A percentile compares a stretch with the other conserved stretches of the same genome.
Conservation (phyloP, 2,888 invertebrate genomes). For the Cheilosia scutellata region DNA sequence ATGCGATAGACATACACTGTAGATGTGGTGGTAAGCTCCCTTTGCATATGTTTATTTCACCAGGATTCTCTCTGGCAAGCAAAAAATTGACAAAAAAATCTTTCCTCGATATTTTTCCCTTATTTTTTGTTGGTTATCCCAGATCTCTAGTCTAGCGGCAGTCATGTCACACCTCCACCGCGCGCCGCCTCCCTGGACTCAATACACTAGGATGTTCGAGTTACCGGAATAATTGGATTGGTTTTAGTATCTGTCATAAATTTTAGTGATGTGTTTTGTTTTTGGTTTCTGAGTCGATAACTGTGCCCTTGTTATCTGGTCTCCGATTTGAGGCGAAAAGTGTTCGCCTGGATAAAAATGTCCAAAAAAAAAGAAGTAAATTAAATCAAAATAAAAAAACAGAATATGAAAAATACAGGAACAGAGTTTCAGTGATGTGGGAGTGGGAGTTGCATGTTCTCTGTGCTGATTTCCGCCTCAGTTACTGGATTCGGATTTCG, state of each 20-base stretch:
- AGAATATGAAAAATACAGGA: not conserved
- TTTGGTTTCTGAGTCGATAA: conserved; percentile 61
- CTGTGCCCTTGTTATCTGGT: conserved; percentile 60
- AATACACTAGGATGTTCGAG: conserved; percentile 62
- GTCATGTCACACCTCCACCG: conserved; percentile 2
- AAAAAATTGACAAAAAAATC: not conserved
- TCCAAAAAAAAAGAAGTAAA: conserved; percentile 45
- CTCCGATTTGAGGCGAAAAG: conserved; percentile 62
- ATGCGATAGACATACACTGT: not conserved
- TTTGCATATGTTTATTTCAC: conserved; percentile 42
- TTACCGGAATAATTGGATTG: conserved; percentile 75
- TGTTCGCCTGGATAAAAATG: conserved; percentile 64
- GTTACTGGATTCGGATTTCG: conserved; percentile 41
- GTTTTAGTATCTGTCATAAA: conserved; percentile 74
- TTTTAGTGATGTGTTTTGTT: conserved; percentile 72
- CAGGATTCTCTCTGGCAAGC: not conserved
- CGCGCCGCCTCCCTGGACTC: conserved; percentile 1
- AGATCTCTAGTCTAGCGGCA: conserved; percentile 6
- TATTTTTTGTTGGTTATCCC: not conserved
- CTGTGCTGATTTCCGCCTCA: conserved; percentile 32
- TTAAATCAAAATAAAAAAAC: conserved; percentile 63
- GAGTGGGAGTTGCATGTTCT: not conserved
- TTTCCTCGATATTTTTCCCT: not conserved
- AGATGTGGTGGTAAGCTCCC: not conserved
- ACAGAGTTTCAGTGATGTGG: not conserved